phyloP scores from a whole-genome alignment of 2,888 invertebrate species.

The Leucoptera coffeella region DNA sequence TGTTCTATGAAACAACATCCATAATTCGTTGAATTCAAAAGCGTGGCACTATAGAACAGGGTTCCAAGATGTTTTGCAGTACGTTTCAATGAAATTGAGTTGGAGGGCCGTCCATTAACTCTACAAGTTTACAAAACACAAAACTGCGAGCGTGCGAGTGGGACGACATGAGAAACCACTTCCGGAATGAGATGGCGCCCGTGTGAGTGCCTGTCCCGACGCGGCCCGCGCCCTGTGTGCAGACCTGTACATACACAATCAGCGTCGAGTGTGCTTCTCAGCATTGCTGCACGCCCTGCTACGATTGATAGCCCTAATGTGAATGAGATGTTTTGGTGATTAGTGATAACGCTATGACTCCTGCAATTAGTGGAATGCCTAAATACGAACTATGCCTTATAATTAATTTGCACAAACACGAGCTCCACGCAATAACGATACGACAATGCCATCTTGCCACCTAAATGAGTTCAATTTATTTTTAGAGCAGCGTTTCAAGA shows the following conservation, averaged over 20 bases:
- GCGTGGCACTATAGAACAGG: too few species aligned
- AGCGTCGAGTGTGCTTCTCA: neutral
- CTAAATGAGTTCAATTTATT: constrained; percentile 18
- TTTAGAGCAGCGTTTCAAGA: constrained; percentile 13
- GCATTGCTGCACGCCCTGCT: too few species aligned
- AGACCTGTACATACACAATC: constrained; percentile 4
- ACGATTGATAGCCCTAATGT: constrained; percentile 4
- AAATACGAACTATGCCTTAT: constrained; percentile 1
- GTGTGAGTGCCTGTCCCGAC: too few species aligned
- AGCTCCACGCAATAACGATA: too few species aligned
- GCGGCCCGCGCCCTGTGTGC: constrained; percentile 10
- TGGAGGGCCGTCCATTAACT: constrained; percentile 25
- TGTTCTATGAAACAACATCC: too few species aligned
- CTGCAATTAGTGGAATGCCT: constrained; percentile 4
- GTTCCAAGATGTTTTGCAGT: too few species aligned
- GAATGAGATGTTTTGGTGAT: constrained; percentile 7
- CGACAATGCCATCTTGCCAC: too few species aligned
- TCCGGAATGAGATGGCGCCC: constrained; percentile 54
- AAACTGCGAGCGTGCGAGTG: constrained; percentile 18
- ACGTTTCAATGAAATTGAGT: too few species aligned
- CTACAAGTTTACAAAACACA: constrained; percentile 30
- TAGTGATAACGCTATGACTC: constrained; percentile 5
- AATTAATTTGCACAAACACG: constrained; percentile 2
- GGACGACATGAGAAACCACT: constrained; percentile 44
- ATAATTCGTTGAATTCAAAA: too few species aligned